Evolutionary conservation across 2,113 vertebrate species (phyloP), one percentile per base, ranked within the genome.

Genomic region (Nibea coibor): DNA sequence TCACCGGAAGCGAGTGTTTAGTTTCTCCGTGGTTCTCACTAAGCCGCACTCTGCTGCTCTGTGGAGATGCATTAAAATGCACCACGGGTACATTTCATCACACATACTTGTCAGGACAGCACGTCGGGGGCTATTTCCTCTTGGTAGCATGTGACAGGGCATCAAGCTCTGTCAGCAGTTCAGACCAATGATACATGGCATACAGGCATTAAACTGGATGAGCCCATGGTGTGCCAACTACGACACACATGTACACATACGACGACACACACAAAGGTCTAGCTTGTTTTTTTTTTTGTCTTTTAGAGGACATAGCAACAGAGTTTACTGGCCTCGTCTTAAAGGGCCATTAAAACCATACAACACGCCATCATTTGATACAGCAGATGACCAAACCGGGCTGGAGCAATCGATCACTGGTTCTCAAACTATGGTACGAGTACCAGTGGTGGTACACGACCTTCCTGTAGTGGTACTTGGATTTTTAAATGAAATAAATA

Each of bases 151-250:
- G 88, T 81, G 82, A 80, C 62, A 19, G 66, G 56, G 58, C 85
- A 71, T 88, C 72, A 75, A 28, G 85, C 86, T 75, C 86, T 53
- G 80, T 88, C 91, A 90, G 90, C 86, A 86, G 10, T 80, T 88
- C 58, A 61, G 42, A 68, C 57, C 53, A 51, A 70, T 88, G 88
- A 83, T 88, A 69, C 59, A 89, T 79, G 75, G 66, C 80, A 78
- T 59, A 76, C 43, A 82, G 75, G 61, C 78, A 69, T 81, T 83
- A 79, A 87, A 70, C 70, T 71, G 69, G 26, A 20, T 39, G 62
- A 72, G 56, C 71, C 57, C 43, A n/a, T 45, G 17, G 17, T 61
- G 71, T 69, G 66, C 57, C 82, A 58, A 14, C 54, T 26, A 0
- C 42, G 10, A 15, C 53, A 26, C 35, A 35, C 66, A 61, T 16